Base-by-base conservation (phyloP, 1,140 invertebrate species). In the Sinonovacula constricta region DNA sequence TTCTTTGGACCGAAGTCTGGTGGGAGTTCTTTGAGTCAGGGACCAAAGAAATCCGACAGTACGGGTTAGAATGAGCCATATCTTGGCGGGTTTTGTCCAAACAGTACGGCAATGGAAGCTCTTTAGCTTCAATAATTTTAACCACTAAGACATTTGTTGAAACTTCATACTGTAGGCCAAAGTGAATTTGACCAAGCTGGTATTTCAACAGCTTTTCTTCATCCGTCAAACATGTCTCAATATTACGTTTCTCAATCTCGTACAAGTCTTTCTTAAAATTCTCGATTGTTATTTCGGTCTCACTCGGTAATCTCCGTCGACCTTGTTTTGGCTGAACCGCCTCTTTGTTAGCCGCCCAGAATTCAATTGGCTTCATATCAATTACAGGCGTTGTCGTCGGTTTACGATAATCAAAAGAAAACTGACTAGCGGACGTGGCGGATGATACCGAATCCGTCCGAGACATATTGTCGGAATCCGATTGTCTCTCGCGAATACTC, bases 331-430 rank as follows among this genome's bases (percentile, higher is more conserved):
- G 90, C 79, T 91, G 89, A 15, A 91, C 87, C 28, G 80, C 88
- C 77, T 91, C 90, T 67, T 84, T 83, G 76, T 87, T 90, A n/a
- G 90, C 90, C 10, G 91, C 86, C 90, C 90, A 91, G 83, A 91
- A 91, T 76, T 91, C 90, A 34, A 91, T 91, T n/a, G 91, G 90
- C 59, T 89, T 90, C 87, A 91, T 90, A 76, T 91, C 91, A 66
- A 91, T 91, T 22, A 91, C 80, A 0, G 91, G 91, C n/a, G 90
- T 91, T 0, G 84, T 81, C 1, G 80, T 84, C 15, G 84, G 81
- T 56, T 85, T 81, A 34, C 82, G 81, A 69, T 81, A 86, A 33
- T 88, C 85, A 10, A 69, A 69, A 31, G 80, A 84, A 49, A 78
- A 68, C 79, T 87, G 60, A 79, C 72, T 77, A 49, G 80, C 45